Evolutionary conservation across 2,797 vertebrate species (phyloP), one percentile per base, ranked within the genome.

Genomic region (Pithecia hirsuta): DNA sequence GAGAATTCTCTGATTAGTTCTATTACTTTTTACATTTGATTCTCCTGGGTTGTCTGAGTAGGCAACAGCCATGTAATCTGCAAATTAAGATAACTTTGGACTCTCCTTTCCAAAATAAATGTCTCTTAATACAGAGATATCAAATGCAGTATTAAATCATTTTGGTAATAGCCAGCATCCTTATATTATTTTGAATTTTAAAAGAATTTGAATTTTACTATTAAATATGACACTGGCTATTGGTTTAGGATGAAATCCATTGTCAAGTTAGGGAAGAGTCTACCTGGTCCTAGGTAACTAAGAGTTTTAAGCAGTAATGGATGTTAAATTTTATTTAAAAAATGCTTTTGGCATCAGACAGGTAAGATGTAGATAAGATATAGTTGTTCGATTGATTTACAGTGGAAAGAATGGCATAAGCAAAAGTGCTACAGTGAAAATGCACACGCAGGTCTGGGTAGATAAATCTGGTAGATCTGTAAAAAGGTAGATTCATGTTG

Each of bases 1-100:
- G 11, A 17, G 15, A 79, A 2, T 33, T 82, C 4, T 96, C 26
- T 92, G 81, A 72, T 84, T 61, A 75, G 26, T 89, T 72, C 81
- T 80, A 67, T 44, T 83, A 39, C 20, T 39, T 95, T 96, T 96
- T 39, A 52, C 22, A 74, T 80, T 92, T 72, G 15, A 78, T 89
- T 96, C 57, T 46, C 5, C 59, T 87, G 72, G 3, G 15, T n/a
- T 92, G 14, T 55, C 83, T 52, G 57, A 78, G 72, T 64, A 94
- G 50, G 13, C 14, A 85, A 72, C 4, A 81, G 33, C 88, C 39
- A 78, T 67, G 52, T 36, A 33, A 39, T 72, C 26, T 87, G n/a
- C 30, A 80, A 95, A 91, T 78, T 57, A 88, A 91, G 33, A 93
- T 93, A 59, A 50, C 82, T 64, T 93, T 95, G 20, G 24, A 5